phyloP scores from a whole-genome alignment of 1,140 invertebrate genomes.

The Cherax quadricarinatus region DNA sequence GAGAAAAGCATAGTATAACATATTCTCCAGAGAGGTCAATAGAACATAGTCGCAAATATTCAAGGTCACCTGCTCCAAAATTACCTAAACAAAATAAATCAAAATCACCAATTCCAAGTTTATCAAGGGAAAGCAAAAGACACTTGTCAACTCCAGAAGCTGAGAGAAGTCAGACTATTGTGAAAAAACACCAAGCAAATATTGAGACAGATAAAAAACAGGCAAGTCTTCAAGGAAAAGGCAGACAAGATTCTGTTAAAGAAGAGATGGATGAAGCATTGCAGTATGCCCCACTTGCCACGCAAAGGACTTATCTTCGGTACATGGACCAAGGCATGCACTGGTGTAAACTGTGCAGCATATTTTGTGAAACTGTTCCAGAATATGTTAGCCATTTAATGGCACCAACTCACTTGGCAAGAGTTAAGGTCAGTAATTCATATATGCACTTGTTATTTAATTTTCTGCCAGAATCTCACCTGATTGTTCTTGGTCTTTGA shows the following conservation, averaged over 20 bases:
- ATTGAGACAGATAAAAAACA: not conserved
- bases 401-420: slow-evolving; percentile 52
- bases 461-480: no score
- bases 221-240: not conserved
- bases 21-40: not conserved
- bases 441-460: no score
- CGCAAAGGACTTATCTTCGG: slow-evolving; percentile 38
- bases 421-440: slow-evolving; percentile 56
- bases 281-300: slow-evolving; percentile 39
- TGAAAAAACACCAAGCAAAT: not conserved
- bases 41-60: not conserved
- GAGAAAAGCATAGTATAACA: slow-evolving; percentile 19
- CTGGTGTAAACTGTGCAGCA: slow-evolving; percentile 66
- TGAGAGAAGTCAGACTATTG: not conserved
- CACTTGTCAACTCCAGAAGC: not conserved
- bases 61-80: slow-evolving; percentile 19
- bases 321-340: slow-evolving; percentile 70
- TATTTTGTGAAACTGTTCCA: slow-evolving; percentile 50
- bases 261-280: not conserved
- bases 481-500: not conserved
- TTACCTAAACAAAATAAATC: not conserved
- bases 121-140: slow-evolving; percentile 9
- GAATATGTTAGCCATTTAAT: slow-evolving; percentile 55
- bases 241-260: not conserved
- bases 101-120: slow-evolving; percentile 5